These are phyloP conservation scores for Aurelia aurita DNA, from an alignment of 30 jellyfish, hydroid and myxozoan species.

Conservation along the genomic window DNA sequence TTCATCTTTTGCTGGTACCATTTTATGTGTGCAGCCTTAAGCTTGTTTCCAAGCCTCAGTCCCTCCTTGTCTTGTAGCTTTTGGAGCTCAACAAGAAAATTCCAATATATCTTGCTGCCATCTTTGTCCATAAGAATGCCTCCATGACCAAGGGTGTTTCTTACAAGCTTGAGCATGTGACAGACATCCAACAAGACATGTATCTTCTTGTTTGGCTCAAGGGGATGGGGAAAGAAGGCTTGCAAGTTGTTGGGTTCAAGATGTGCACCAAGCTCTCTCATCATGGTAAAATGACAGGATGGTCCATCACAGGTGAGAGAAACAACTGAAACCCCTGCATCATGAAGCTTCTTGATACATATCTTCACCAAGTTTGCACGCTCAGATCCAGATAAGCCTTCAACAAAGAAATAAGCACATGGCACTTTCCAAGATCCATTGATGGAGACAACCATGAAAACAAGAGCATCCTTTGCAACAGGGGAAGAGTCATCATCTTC, in stretches of 20 bases:
- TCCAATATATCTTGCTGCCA: constrained; percentile 54
- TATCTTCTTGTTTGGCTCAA: constrained; percentile 19
- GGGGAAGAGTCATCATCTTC: constrained; percentile 47
- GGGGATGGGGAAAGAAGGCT: constrained; percentile 61
- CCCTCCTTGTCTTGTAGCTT: constrained; percentile 71
- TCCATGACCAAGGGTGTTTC: constrained; percentile 76
- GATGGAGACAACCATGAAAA: constrained; percentile 60
- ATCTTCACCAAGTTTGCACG: constrained; percentile 60
- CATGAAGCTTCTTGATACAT: constrained; percentile 29
- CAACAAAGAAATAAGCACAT: constrained; percentile 64
- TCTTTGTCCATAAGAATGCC: constrained; percentile 60
- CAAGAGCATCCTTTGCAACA: constrained; percentile 59
- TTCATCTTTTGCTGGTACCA: constrained; percentile 70
- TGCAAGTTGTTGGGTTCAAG: constrained; percentile 17
- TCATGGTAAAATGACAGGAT: constrained; percentile 58
- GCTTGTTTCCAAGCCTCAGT: constrained; percentile 66
- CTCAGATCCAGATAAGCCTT: constrained; percentile 55
- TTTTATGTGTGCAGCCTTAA: constrained; percentile 51
- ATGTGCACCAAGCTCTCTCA: constrained; percentile 56
- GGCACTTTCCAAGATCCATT: constrained; percentile 69
- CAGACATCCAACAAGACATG: constrained; percentile 77
- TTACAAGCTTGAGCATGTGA: constrained; percentile 81
- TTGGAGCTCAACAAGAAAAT: constrained; percentile 33
- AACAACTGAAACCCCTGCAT: constrained; percentile 29
- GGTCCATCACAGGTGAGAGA: constrained; percentile 73